phyloP scores from a whole-genome alignment of 2,888 invertebrate genomes.

The Patella caerulea region DNA sequence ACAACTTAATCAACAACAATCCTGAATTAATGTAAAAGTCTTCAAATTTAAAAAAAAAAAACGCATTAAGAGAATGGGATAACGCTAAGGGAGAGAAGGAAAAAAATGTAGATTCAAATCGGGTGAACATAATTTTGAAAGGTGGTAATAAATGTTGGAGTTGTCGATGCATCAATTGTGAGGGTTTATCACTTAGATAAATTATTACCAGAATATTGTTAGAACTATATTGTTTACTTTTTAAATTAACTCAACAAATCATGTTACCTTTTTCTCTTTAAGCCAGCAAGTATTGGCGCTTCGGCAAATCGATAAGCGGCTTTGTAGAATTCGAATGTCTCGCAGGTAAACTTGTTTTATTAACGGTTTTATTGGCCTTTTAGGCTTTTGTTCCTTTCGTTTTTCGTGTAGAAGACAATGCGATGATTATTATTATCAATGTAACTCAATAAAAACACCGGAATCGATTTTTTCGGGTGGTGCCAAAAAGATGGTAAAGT shows the following conservation, averaged over 20 bases:
- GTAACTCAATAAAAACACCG: slow-evolving; percentile 1
- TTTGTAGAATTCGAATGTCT: not conserved
- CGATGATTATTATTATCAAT: slow-evolving; percentile 12
- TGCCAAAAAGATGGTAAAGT: slow-evolving; percentile 13
- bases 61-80: no score
- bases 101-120: no score
- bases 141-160: not conserved
- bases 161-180: not conserved
- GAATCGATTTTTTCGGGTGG: not conserved
- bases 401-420: not conserved
- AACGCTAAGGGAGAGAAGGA: no score
- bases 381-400: slow-evolving; percentile 7
- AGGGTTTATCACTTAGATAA: not conserved
- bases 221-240: slow-evolving; percentile 3
- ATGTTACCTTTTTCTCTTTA: no score
- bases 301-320: no score
- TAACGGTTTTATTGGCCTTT: slow-evolving; percentile 5
- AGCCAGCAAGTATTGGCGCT: no score
- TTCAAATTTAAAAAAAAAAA: no score
- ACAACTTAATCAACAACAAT: no score
- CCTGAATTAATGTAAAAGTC: no score
- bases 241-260: slow-evolving; percentile 1
- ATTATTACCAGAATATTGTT: slow-evolving; percentile 5
- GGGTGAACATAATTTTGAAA: not conserved
- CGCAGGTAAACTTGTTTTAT: slow-evolving; percentile 5